A percentile compares a stretch with the other conserved stretches of the same genome.
phyloP scores from a whole-genome alignment of 2,113 vertebrate genomes.

The Balaenoptera acutorostrata region DNA sequence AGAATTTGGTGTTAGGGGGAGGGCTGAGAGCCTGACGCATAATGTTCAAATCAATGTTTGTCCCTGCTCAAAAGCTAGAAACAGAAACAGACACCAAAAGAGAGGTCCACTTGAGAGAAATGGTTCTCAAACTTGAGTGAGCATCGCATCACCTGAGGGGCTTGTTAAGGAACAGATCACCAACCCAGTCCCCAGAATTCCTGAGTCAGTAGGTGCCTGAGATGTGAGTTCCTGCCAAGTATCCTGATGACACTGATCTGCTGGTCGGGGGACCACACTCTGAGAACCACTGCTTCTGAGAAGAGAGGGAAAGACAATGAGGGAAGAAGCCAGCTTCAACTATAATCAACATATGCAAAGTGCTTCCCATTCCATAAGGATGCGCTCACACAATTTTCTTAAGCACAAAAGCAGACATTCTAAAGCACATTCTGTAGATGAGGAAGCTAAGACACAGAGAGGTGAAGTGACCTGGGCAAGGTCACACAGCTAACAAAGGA shows the following conservation, averaged over 20 bases:
- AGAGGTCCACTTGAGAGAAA: not conserved
- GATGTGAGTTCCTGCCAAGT: not conserved
- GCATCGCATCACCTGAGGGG: not conserved
- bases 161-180: not conserved
- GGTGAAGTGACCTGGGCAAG: not conserved
- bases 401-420: not conserved
- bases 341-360: not conserved
- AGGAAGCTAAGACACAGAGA: not conserved
- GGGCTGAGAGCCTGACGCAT: not conserved
- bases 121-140: not conserved
- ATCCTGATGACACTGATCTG: not conserved
- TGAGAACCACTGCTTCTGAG: not conserved
- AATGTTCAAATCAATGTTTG: not conserved
- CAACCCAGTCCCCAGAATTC: not conserved
- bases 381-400: not conserved
- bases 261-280: not conserved
- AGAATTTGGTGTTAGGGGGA: not conserved
- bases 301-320: not conserved
- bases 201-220: not conserved
- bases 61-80: not conserved
- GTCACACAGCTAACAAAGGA: not conserved
- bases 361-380: not conserved
- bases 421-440: not conserved
- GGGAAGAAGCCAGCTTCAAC: not conserved
- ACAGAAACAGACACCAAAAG: not conserved